phyloP scores from a whole-genome alignment of 2,113 vertebrate genomes.

The Scopus umbretta region DNA sequence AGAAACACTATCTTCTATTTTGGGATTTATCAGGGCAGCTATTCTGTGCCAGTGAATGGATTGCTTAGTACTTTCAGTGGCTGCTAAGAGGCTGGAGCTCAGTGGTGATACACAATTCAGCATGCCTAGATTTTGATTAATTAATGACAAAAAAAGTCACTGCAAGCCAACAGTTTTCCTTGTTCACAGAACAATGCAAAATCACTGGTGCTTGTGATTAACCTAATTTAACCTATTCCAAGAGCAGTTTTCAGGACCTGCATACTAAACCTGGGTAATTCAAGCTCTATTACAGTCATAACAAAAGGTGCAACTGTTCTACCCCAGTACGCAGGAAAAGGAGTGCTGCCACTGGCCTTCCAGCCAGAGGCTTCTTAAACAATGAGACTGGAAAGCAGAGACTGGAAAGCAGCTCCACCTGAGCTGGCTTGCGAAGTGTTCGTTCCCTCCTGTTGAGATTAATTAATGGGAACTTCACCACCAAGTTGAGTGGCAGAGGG shows the following conservation, averaged over 20 bases:
- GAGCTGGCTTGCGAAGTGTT: neutral
- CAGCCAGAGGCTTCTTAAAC: neutral
- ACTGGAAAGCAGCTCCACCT: neutral
- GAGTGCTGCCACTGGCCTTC: neutral
- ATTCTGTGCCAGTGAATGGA: conserved; percentile 2
- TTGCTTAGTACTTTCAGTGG: neutral
- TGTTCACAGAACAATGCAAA: neutral
- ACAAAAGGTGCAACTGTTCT: conserved; percentile 30
- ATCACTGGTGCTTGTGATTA: conserved; percentile 28
- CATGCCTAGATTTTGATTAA: conserved; percentile 16
- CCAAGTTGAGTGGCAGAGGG: neutral
- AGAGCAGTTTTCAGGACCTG: neutral
- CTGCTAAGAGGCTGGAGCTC: neutral
- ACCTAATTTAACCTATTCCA: conserved; percentile 4
- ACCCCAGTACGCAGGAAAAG: neutral
- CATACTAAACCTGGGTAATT: neutral
- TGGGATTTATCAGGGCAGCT: conserved; percentile 14
- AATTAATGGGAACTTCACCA: neutral
- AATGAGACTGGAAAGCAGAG: neutral
- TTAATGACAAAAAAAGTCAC: neutral
- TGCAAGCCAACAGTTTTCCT: neutral
- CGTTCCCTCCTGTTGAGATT: neutral
- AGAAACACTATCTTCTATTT: conserved; percentile 50
- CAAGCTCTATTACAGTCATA: neutral
- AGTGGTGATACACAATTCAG: neutral